Evolutionary conservation across 2,888 invertebrate species (phyloP).

Genomic region (Chironomus tentans): DNA sequence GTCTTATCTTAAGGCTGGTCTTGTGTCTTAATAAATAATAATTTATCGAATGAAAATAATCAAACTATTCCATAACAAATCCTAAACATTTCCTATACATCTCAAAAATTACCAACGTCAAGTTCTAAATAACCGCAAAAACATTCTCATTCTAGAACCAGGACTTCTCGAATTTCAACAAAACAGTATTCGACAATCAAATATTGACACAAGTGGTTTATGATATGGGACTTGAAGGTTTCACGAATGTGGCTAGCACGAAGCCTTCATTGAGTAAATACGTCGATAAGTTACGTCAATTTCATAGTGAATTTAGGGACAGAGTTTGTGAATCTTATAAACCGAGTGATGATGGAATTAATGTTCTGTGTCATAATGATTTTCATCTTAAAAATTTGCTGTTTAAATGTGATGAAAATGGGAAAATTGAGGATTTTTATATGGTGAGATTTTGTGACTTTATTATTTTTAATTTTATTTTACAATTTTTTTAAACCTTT

Average conservation of each 20-base stretch:
- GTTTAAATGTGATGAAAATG: not conserved
- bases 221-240: not conserved
- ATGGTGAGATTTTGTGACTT: not conserved
- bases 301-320: no score
- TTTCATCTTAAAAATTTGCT: conserved; percentile 13
- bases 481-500: not conserved
- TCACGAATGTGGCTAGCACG: not conserved
- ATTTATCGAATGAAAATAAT: no score
- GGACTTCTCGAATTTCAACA: not conserved
- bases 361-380: conserved; percentile 9
- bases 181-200: not conserved
- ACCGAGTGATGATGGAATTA: not conserved
- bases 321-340: not conserved
- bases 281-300: not conserved
- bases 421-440: not conserved
- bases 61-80: no score
- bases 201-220: not conserved
- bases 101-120: not conserved
- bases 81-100: no score
- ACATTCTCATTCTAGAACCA: not conserved
- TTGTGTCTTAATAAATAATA: no score
- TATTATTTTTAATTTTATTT: no score
- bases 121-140: not conserved
- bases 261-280: not conserved
- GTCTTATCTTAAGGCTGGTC: no score